Conservation (phyloP, 2,113 vertebrate genomes). For the Rhagologus leucostigma region DNA sequence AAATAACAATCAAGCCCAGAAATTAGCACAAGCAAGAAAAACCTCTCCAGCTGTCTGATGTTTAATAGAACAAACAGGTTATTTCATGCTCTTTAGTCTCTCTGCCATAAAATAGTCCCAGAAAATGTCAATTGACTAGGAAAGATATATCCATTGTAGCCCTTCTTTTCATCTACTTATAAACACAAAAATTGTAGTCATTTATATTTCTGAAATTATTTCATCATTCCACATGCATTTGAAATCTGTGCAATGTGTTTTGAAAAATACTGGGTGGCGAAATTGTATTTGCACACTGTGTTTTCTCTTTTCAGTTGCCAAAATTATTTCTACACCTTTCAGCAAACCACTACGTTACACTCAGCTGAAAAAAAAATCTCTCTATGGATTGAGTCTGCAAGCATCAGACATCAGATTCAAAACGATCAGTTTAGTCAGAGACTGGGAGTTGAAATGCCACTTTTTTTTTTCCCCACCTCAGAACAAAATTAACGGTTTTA, state of each 20-base stretch:
- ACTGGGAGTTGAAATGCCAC: not conserved
- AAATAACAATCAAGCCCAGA: not conserved
- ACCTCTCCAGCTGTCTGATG: rapidly evolving
- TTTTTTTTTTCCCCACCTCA: not conserved
- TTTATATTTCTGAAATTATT: not conserved
- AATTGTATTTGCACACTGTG: not conserved
- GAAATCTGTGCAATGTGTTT: not conserved
- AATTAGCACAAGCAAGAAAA: not conserved
- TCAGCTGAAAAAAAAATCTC: not conserved
- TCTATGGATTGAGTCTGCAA: not conserved
- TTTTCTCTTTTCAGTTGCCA: not conserved
- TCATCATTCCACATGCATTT: not conserved
- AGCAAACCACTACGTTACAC: not conserved
- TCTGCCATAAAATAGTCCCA: not conserved
- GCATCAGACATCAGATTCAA: not conserved
- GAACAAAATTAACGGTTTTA: not conserved
- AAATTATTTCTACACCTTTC: not conserved
- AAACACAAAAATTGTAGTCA: not conserved
- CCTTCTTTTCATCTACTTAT: not conserved
- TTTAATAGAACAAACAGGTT: not conserved
- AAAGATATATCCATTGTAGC: not conserved
- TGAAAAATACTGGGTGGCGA: not conserved
- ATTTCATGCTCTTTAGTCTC: not conserved
- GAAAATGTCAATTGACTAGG: not conserved
- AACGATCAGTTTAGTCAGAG: not conserved